Conservation (phyloP, 2,113 vertebrate species). For the Nicator chloris region DNA sequence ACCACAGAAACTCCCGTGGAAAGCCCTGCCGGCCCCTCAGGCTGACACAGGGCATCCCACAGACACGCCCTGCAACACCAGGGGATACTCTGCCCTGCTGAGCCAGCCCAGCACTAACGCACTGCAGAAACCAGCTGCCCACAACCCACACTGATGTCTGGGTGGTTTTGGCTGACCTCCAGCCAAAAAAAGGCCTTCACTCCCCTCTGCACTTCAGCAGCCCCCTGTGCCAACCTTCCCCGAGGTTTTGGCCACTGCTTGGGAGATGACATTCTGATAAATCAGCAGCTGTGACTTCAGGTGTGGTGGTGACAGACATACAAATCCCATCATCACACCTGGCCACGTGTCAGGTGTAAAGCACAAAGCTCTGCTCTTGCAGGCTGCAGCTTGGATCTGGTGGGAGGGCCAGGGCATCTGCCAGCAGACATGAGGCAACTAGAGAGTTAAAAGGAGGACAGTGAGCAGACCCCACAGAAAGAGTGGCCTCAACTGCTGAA, state of each 20-base stretch:
- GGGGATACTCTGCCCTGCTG: background rate
- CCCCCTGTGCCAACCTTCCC: background rate
- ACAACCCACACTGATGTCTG: too few species aligned
- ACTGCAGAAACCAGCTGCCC: background rate
- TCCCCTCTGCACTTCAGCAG: background rate
- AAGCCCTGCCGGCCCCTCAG: background rate
- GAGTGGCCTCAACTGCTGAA: background rate
- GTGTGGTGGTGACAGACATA: background rate
- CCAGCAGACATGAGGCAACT: background rate
- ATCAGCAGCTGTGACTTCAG: background rate
- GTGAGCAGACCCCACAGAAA: background rate
- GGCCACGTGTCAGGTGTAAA: rapidly evolving
- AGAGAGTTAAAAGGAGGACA: background rate
- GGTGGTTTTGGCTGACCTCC: background rate
- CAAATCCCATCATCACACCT: background rate
- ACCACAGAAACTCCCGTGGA: background rate
- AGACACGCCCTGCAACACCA: background rate
- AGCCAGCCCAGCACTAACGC: background rate
- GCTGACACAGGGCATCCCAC: too few species aligned
- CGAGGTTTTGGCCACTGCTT: rapidly evolving
- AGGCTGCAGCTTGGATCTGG: background rate
- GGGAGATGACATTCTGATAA: background rate
- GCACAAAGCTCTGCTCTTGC: background rate
- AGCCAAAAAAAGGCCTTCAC: background rate
- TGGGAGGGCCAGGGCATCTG: background rate